Percentiles rank a stretch among this genome's conserved stretches.
Evolutionary conservation across 2,113 vertebrate genomes (phyloP).

Genomic region (Acanthochromis polyacanthus): DNA sequence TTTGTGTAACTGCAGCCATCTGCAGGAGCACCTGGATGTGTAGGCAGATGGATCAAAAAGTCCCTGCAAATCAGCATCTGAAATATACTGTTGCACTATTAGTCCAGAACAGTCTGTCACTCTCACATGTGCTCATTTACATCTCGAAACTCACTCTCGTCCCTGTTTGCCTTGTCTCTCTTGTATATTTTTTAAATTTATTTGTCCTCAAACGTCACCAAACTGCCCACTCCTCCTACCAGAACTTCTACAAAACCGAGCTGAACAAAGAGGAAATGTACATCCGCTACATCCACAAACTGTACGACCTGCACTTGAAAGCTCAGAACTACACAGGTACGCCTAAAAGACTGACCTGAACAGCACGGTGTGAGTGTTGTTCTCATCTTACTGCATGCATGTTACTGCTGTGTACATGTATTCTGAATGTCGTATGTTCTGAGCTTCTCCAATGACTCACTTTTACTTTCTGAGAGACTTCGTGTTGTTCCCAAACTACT

Average conservation of each 20-base stretch:
- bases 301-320: conserved; percentile 97
- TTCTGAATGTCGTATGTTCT: neutral
- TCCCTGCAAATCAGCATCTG: conserved; percentile 18
- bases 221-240: conserved; percentile 49
- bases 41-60: conserved; percentile 39
- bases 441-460: neutral
- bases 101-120: conserved; percentile 31
- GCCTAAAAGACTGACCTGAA: neutral
- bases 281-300: conserved; percentile 98
- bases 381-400: neutral
- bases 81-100: conserved; percentile 27
- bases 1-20: conserved; percentile 45
- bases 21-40: conserved; percentile 38
- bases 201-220: neutral
- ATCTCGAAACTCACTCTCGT: neutral
- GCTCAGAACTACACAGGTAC: conserved; percentile 99
- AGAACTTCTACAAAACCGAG: conserved; percentile 99
- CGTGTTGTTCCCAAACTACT: neutral
- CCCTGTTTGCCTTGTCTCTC: neutral
- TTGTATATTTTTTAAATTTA: neutral
- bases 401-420: neutral
- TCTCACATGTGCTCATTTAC: conserved; percentile 13
- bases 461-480: neutral
- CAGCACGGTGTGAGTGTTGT: neutral
- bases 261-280: conserved; percentile 99